These are phyloP conservation scores for Siderastrea radians DNA, from an alignment of 92 coral and sea anemone genomes.

Conservation along the genomic window DNA sequence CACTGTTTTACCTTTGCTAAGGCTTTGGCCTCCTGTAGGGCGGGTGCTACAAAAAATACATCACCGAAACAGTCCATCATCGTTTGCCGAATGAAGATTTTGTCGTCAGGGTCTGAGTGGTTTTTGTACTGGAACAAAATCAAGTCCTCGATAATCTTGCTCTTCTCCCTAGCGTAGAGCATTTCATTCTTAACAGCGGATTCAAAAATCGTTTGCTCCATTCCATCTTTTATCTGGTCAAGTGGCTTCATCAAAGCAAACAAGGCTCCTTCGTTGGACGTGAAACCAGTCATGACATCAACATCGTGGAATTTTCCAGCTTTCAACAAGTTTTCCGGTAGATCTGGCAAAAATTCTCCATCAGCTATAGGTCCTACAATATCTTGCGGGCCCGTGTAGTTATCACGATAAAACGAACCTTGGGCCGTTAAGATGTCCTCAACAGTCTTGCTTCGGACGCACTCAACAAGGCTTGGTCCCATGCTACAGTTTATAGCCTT, in stretches of 20 bases:
- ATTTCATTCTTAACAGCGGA: background rate
- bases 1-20: slow-evolving; percentile 16
- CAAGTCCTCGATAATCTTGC: slow-evolving; percentile 43
- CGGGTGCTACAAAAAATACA: slow-evolving; percentile 53
- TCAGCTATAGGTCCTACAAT: background rate
- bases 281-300: slow-evolving; percentile 41
- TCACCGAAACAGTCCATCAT: slow-evolving; percentile 44
- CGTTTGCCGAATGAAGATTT: slow-evolving; percentile 43
- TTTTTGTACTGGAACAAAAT: slow-evolving; percentile 43
- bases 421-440: background rate
- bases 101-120: slow-evolving; percentile 38
- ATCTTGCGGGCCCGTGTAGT: background rate
- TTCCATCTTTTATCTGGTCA: slow-evolving; percentile 28
- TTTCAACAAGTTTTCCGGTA: slow-evolving; percentile 18
- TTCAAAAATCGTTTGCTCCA: slow-evolving; percentile 23
- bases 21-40: slow-evolving; percentile 54
- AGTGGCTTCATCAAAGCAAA: slow-evolving; percentile 10
- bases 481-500: slow-evolving; percentile 10
- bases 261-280: slow-evolving; percentile 51
- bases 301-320: slow-evolving; percentile 16
- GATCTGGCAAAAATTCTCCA: slow-evolving; percentile 5
- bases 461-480: background rate
- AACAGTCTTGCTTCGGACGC: background rate
- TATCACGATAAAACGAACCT: background rate
- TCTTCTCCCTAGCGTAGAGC: slow-evolving; percentile 15